Evolutionary conservation across 2,888 invertebrate genomes (phyloP).

Genomic region (Watsonalla binaria): DNA sequence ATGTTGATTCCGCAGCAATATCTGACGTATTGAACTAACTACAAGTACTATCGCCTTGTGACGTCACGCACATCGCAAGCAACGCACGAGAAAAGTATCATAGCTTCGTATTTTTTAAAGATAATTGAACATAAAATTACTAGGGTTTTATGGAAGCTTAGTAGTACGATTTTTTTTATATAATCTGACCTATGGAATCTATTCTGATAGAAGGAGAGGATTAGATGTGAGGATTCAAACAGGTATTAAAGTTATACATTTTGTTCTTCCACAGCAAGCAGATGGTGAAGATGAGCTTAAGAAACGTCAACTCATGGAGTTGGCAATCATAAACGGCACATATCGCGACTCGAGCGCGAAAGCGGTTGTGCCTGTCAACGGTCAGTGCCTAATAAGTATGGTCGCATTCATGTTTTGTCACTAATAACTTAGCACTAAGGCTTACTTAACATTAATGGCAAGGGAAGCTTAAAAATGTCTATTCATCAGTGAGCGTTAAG

Average conservation of each 20-base stretch:
- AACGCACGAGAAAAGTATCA: no score
- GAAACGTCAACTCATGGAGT: slow-evolving; percentile 99
- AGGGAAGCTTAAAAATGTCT: background rate
- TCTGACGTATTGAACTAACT: no score
- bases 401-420: slow-evolving; percentile 73
- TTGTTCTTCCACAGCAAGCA: slow-evolving; percentile 86
- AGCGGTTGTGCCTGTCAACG: slow-evolving; percentile 88
- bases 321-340: slow-evolving; percentile 99
- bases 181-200: no score
- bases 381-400: slow-evolving; percentile 82
- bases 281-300: slow-evolving; percentile 99
- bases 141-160: no score
- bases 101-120: no score
- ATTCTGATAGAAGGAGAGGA: no score
- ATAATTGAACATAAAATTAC: no score
- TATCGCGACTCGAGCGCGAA: slow-evolving; percentile 97
- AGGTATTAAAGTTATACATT: slow-evolving; percentile 1
- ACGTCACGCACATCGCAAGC: no score
- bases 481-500: no score
- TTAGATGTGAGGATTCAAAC: background rate
- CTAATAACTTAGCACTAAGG: slow-evolving; percentile 42
- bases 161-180: no score
- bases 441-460: slow-evolving; percentile 15
- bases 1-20: no score
- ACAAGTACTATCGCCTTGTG: no score